Conservation (phyloP, 30 jellyfish, hydroid and myxozoan species). For the Hydractinia echinata region DNA sequence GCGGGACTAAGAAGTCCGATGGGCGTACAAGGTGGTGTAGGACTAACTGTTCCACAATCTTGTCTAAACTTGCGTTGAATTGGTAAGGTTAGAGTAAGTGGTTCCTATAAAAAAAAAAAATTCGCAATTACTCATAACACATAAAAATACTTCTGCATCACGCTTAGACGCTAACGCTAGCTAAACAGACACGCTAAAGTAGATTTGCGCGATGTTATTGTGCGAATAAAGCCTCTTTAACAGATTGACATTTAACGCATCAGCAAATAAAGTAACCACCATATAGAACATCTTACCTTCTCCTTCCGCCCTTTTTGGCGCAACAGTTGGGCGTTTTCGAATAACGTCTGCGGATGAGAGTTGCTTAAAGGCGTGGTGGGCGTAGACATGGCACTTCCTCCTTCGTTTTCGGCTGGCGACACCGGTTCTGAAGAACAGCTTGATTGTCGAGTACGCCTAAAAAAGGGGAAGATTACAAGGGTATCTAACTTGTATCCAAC, state of each 20-base stretch:
- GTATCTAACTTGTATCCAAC: too few species aligned
- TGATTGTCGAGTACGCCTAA: conserved; percentile 84
- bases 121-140: neutral
- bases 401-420: conserved; percentile 63
- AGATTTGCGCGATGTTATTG: too few species aligned
- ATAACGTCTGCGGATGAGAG: conserved; percentile 15
- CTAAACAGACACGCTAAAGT: too few species aligned
- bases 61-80: conserved; percentile 18
- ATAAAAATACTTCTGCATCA: too few species aligned
- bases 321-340: neutral
- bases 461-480: neutral
- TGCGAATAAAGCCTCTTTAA: too few species aligned
- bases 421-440: conserved; percentile 98
- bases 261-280: too few species aligned
- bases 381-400: conserved; percentile 36
- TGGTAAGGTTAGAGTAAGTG: conserved; percentile 18
- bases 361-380: conserved; percentile 38
- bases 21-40: conserved; percentile 39
- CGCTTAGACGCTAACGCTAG: too few species aligned
- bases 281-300: neutral
- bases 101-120: conserved; percentile 18
- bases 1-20: conserved; percentile 3
- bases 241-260: too few species aligned
- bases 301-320: conserved; percentile 10
- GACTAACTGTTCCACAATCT: neutral